Conservation (phyloP, 2,113 vertebrate genomes). For the Hipposideros armiger region DNA sequence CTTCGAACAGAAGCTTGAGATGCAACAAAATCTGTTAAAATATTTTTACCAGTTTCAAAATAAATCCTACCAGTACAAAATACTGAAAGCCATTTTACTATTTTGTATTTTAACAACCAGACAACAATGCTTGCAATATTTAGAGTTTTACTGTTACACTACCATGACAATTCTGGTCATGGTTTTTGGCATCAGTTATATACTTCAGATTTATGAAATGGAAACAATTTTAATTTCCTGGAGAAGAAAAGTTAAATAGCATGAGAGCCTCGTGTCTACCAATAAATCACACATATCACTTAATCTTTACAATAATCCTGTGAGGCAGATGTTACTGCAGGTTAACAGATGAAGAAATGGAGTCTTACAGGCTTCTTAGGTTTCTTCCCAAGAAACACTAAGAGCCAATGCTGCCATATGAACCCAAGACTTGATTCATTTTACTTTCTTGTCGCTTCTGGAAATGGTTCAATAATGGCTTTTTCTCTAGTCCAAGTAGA, state of each 20-base stretch:
- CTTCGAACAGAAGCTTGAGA: conserved; percentile 53
- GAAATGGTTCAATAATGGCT: not conserved
- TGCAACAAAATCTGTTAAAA: conserved; percentile 68
- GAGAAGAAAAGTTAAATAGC: conserved; percentile 13
- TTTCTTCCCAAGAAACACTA: conserved; percentile 11
- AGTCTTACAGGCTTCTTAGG: not conserved
- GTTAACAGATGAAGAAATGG: not conserved
- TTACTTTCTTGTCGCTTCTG: not conserved
- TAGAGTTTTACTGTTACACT: not conserved
- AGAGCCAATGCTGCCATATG: not conserved
- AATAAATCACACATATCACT: not conserved
- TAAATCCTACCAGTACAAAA: conserved; percentile 42
- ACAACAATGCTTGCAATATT: conserved; percentile 40
- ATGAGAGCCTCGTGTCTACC: not conserved
- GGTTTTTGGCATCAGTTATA: not conserved
- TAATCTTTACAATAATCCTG: not conserved
- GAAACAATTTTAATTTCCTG: not conserved
- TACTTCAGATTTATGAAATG: not conserved
- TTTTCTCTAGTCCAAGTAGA: not conserved
- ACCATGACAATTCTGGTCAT: not conserved
- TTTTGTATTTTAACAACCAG: not conserved
- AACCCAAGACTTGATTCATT: not conserved
- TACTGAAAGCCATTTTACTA: conserved; percentile 7
- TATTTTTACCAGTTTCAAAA: conserved; percentile 40
- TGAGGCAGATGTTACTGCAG: not conserved